These are phyloP conservation scores for Heliothis peltigera DNA, from an alignment of 2,888 invertebrate genomes.

Conservation along the genomic window DNA sequence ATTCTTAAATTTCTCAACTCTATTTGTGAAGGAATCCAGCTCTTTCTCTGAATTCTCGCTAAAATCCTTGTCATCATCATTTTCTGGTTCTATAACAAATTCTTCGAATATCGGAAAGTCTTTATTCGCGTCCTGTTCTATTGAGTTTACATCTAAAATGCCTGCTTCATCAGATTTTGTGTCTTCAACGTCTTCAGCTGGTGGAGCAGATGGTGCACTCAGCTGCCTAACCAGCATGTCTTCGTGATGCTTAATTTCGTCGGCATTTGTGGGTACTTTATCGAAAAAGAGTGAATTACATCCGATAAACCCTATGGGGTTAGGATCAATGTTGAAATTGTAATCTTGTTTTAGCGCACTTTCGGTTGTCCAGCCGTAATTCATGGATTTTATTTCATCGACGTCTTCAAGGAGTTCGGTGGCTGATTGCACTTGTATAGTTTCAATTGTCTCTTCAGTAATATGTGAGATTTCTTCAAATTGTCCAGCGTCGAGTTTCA, in stretches of 20 bases:
- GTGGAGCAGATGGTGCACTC: constrained; percentile 78
- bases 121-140: constrained; percentile 85
- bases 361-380: constrained; percentile 75
- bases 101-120: constrained; percentile 84
- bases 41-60: constrained; percentile 69
- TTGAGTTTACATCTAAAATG: constrained; percentile 80
- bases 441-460: constrained; percentile 80
- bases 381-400: constrained; percentile 51
- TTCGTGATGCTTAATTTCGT: constrained; percentile 78
- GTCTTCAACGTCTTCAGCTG: constrained; percentile 80
- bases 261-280: constrained; percentile 76
- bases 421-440: constrained; percentile 77
- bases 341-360: constrained; percentile 62
- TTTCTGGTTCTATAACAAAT: constrained; percentile 82
- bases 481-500: constrained; percentile 45
- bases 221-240: constrained; percentile 72
- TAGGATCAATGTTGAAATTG: constrained; percentile 67
- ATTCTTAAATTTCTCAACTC: constrained; percentile 82
- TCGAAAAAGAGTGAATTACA: constrained; percentile 75
- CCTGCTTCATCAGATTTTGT: constrained; percentile 80
- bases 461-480: constrained; percentile 76
- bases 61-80: constrained; percentile 82
- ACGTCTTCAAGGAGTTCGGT: constrained; percentile 73
- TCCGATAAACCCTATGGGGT: constrained; percentile 71
- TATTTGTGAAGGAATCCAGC: constrained; percentile 80